These are phyloP conservation scores for Psilopsiagon aymara DNA, from an alignment of 2,113 vertebrate species.

Conservation along the genomic window DNA sequence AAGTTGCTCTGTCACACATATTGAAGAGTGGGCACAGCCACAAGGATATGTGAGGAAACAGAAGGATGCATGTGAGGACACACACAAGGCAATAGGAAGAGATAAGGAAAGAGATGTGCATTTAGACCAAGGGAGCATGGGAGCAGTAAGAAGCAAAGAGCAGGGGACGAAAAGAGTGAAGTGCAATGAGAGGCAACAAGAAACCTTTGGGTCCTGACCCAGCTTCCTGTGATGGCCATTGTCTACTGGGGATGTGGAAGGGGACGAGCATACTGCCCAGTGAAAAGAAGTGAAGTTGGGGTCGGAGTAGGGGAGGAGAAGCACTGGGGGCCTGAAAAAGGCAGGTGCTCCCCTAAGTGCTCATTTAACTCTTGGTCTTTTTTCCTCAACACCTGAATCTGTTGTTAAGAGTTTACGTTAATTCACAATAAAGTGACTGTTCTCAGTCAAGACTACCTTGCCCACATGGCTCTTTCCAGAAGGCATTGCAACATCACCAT, in stretches of 20 bases:
- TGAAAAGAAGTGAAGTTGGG: not conserved
- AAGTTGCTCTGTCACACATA: not conserved
- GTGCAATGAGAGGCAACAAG: not conserved
- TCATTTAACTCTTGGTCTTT: not conserved
- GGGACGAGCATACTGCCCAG: accelerated
- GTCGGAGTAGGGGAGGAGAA: not conserved
- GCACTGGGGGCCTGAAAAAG: not conserved
- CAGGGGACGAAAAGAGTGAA: not conserved
- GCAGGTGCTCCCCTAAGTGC: not conserved
- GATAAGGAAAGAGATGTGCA: not conserved
- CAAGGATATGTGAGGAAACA: not conserved
- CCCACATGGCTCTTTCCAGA: not conserved
- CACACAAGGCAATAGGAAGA: not conserved
- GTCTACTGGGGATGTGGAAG: not conserved
- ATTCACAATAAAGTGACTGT: not conserved
- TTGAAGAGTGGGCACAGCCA: not conserved
- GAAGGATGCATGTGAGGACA: not conserved
- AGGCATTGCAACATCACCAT: not conserved
- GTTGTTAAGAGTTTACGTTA: not conserved
- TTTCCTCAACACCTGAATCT: not conserved
- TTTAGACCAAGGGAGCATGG: not conserved
- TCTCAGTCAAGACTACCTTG: not conserved
- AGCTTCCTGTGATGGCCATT: accelerated
- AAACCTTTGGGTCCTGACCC: not conserved
- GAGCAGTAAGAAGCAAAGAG: not conserved